Evolutionary conservation across 2,797 vertebrate species (phyloP).

Genomic region (Thamnophis elegans): DNA sequence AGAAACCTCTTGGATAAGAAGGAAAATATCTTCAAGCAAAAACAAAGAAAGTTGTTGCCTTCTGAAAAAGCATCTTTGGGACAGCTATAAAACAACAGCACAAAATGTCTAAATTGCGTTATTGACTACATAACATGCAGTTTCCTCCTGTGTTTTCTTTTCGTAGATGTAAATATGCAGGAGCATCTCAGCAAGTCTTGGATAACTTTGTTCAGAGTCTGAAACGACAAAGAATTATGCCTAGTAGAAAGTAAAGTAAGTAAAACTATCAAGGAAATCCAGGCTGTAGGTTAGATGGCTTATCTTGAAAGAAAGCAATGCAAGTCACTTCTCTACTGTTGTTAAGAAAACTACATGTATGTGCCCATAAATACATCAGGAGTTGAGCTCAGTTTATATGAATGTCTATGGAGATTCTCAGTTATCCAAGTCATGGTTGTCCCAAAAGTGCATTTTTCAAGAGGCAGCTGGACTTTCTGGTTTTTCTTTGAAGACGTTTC

Average conservation of each 20-base stretch:
- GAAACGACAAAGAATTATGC: not conserved
- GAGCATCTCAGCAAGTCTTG: not conserved
- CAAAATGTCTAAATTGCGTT: not conserved
- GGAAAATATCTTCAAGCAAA: not conserved
- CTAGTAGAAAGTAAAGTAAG: not conserved
- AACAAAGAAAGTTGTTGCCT: not conserved
- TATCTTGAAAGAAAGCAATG: not conserved
- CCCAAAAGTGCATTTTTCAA: too few relatives aligned
- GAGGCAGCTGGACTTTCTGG: too few relatives aligned
- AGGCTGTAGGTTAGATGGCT: not conserved
- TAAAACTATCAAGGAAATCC: not conserved
- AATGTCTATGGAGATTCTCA: not conserved
- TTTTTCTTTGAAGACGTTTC: too few relatives aligned
- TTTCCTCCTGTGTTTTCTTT: not conserved
- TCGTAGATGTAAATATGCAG: not conserved
- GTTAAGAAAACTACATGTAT: not conserved
- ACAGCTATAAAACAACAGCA: not conserved
- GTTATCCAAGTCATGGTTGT: too few relatives aligned
- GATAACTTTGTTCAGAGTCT: not conserved
- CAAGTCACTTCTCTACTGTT: not conserved
- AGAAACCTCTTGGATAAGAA: not conserved
- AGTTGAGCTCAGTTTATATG: not conserved
- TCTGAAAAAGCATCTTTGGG: not conserved
- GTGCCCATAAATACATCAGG: not conserved
- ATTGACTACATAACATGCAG: not conserved